Evolutionary conservation across 2,888 invertebrate genomes (phyloP), one percentile per base, ranked within the genome.

Genomic region (Heteropelma amictum): DNA sequence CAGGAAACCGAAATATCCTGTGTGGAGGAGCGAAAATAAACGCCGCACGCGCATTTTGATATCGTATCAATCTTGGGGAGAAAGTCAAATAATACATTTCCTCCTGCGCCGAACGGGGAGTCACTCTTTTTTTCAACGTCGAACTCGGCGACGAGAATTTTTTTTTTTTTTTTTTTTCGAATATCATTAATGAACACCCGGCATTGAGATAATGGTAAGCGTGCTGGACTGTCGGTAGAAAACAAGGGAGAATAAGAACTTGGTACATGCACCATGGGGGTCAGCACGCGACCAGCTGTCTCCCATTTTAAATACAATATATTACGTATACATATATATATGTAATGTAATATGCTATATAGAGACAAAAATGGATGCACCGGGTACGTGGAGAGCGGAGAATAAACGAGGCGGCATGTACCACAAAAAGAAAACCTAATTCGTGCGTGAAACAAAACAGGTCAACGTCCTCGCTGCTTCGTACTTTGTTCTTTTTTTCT

Each of bases 201-300:
- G 68, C 69, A 58, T n/a, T n/a, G 68, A 60, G 76, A 60, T 61
- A 72, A 76, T 63, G 58, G 45, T 64, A 64, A 54, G 65, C 60
- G 60, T 53, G 72, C 12, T 76, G 72, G 45, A 42, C 33, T 54
- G 68, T 76, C 71, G 71, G 75, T 72, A 61, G 69, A 64, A 61
- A 76, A 71, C 76, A 56, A 77, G 77, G 51, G 73, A 75, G 60
- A 68, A 79, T n/a, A n/a, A n/a, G n/a, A n/a, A n/a, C 64, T 51
- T 30, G 51, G 51, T 51, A 38, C 38, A 51, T 40, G n/a, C 80
- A 65, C 77, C 80, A 83, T 82, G 81, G 83, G 85, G 84, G 83
- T 82, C 84, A 84, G 82, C 86, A 86, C 86, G 85, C 85, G 84
- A 84, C 86, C 86, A 86, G 84, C 86, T 86, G 84, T 82, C 82